Conservation (phyloP, 2,797 vertebrate species). For the Holocentrus rufus region DNA sequence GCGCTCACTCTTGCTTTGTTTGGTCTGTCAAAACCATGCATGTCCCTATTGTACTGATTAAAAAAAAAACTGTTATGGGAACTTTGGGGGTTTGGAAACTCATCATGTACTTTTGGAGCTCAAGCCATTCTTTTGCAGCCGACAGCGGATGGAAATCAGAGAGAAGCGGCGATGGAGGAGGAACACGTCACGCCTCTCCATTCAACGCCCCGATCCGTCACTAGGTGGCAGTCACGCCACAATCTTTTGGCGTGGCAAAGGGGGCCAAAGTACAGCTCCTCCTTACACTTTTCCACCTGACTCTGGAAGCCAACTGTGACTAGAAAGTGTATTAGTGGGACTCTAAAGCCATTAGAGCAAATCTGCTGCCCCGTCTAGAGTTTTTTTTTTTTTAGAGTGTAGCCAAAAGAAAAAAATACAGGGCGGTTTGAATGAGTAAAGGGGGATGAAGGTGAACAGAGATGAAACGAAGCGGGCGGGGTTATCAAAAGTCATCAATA, state of each 20-base stretch:
- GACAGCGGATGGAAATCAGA: background rate
- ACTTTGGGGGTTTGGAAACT: no score
- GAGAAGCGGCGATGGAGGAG: background rate
- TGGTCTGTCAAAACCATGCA: no score
- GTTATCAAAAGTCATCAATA: background rate
- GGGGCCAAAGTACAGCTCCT: conserved; percentile 42
- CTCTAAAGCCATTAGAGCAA: conserved; percentile 13
- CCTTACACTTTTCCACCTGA: conserved; percentile 58
- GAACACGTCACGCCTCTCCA: no score
- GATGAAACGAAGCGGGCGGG: conserved; percentile 8
- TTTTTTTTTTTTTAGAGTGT: background rate
- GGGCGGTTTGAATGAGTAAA: conserved; percentile 5
- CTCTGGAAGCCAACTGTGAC: conserved; percentile 26
- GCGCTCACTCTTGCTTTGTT: no score
- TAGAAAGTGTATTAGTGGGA: conserved; percentile 4
- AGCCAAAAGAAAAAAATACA: background rate
- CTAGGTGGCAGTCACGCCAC: conserved; percentile 76
- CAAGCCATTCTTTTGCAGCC: background rate
- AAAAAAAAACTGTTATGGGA: no score
- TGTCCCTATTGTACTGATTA: no score
- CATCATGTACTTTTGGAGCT: no score
- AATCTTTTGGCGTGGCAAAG: conserved; percentile 8
- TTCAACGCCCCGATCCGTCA: conserved; percentile 38
- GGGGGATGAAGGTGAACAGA: background rate
- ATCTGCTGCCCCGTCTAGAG: background rate